These are phyloP conservation scores for Cremastinae sp. DNA, from an alignment of 2,888 invertebrate genomes.

Conservation along the genomic window DNA sequence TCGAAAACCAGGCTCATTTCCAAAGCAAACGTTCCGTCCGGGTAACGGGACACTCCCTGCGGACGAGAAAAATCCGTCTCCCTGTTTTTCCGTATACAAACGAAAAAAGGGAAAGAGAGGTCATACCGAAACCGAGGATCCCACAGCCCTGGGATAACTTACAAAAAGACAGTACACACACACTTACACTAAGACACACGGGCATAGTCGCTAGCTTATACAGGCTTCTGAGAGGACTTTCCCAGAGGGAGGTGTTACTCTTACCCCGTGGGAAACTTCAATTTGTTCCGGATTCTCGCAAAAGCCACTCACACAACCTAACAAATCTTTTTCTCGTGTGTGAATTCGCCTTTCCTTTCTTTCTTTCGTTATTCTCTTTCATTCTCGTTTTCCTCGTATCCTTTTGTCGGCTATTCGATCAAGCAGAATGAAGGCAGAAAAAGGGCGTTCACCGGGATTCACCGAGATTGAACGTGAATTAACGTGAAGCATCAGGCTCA, in stretches of 20 bases:
- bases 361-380: constrained; percentile 17
- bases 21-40: constrained; percentile 21
- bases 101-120: not conserved
- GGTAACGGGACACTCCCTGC: constrained; percentile 11
- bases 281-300: constrained; percentile 52
- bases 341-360: constrained; percentile 39
- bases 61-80: constrained; percentile 25
- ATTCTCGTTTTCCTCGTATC: constrained; percentile 15
- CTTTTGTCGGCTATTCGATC: constrained; percentile 24
- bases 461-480: constrained; percentile 41
- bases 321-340: constrained; percentile 49
- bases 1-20: constrained; percentile 25
- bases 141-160: constrained; percentile 41
- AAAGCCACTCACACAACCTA: constrained; percentile 42
- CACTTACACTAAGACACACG: no score
- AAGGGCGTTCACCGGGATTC: constrained; percentile 21
- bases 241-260: constrained; percentile 53
- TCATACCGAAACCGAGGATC: constrained; percentile 12
- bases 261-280: constrained; percentile 57
- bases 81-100: constrained; percentile 18
- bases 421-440: no score
- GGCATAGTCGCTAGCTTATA: constrained; percentile 24
- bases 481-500: no score
- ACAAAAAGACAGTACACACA: constrained; percentile 21
- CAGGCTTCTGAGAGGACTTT: constrained; percentile 43